Evolutionary conservation across 2,797 vertebrate genomes (phyloP).

Genomic region (Gephyroberyx darwinii): DNA sequence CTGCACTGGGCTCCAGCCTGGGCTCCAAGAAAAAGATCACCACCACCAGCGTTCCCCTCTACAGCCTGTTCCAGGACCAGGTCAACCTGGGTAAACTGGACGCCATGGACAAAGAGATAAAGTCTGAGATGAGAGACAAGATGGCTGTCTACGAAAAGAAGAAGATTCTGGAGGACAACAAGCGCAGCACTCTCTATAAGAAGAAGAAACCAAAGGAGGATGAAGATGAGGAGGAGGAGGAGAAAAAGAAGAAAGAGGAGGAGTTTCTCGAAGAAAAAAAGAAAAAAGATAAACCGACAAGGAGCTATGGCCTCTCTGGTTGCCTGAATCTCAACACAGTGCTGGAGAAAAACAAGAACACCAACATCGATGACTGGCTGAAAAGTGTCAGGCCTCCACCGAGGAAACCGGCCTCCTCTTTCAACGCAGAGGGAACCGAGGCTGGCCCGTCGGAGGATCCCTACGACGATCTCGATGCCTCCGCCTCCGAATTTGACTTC

Average conservation of each 20-base stretch:
- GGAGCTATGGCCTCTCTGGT: slow-evolving; percentile 72
- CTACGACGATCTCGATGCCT: slow-evolving; percentile 78
- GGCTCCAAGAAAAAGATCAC: slow-evolving; percentile 78
- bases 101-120: slow-evolving; percentile 89
- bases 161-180: slow-evolving; percentile 92
- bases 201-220: slow-evolving; percentile 89
- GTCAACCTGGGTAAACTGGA: slow-evolving; percentile 88
- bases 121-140: slow-evolving; percentile 88
- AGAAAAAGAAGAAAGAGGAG: slow-evolving; percentile 72
- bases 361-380: slow-evolving; percentile 88
- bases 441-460: slow-evolving; percentile 74
- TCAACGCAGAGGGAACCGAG: slow-evolving; percentile 61
- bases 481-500: slow-evolving; percentile 83
- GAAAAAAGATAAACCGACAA: slow-evolving; percentile 72
- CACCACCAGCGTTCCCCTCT: slow-evolving; percentile 90
- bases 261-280: slow-evolving; percentile 65
- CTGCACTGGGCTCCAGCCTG: slow-evolving; percentile 46
- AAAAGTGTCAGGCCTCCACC: slow-evolving; percentile 83
- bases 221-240: slow-evolving; percentile 74
- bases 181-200: slow-evolving; percentile 94
- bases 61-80: slow-evolving; percentile 93
- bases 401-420: slow-evolving; percentile 65
- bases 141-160: slow-evolving; percentile 90
- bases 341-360: slow-evolving; percentile 73
- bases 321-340: slow-evolving; percentile 72